Conservation (phyloP, 2,113 vertebrate species). For the Sylvietta virens region DNA sequence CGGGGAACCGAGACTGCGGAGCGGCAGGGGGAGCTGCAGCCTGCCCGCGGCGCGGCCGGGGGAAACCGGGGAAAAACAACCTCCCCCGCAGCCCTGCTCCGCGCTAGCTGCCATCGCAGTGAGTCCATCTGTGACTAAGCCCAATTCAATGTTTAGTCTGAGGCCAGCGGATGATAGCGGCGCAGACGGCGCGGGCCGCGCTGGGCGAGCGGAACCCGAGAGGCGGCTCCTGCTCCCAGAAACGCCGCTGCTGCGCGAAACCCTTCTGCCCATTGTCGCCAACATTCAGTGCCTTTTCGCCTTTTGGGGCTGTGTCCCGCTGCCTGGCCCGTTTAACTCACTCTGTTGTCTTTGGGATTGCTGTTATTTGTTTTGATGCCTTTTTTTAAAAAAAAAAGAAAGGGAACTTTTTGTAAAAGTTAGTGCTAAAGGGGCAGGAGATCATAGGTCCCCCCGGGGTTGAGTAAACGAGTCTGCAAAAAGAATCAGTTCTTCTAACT, state of each 20-base stretch:
- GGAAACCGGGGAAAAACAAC: background rate
- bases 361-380: background rate
- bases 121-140: slow-evolving; percentile 58
- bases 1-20: background rate
- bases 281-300: background rate
- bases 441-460: slow-evolving; percentile 57
- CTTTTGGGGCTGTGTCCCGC: background rate
- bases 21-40: slow-evolving; percentile 74
- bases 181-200: background rate
- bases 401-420: slow-evolving; percentile 63
- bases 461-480: slow-evolving; percentile 67
- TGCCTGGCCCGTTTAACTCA: background rate
- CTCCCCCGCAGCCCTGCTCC: background rate
- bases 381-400: background rate
- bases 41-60: background rate
- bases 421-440: slow-evolving; percentile 68
- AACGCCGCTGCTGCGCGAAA: background rate
- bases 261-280: background rate
- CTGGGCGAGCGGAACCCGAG: background rate
- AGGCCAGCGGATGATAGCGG: slow-evolving; percentile 26
- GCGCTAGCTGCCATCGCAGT: slow-evolving; percentile 33
- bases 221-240: background rate
- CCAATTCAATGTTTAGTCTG: slow-evolving; percentile 47
- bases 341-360: background rate
- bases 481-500: slow-evolving; percentile 67